Evolutionary conservation across 2,888 invertebrate species (phyloP), one percentile per base, ranked within the genome.

Genomic region (Rhingia campestris): DNA sequence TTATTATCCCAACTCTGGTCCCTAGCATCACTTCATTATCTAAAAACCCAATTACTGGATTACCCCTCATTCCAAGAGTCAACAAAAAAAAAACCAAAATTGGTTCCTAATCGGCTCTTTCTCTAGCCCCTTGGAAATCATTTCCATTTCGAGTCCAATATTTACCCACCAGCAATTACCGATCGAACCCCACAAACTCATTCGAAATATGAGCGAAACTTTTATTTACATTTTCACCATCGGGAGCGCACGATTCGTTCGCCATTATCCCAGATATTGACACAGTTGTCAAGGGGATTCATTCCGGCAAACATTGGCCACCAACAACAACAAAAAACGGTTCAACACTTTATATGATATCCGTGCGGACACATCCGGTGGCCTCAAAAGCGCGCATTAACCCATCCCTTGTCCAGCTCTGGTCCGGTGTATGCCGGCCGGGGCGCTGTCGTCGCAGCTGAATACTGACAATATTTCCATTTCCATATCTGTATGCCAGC

Each of bases 181-280:
- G 47, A 74, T 59, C 51, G 53, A 61, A 75, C 37, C 47, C 53
- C 67, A 14, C 49, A 6, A 6, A 22, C 4, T 45, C 10, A 45
- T 7, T 14, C 14, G 22, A 10, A 49, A 49, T 14, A 49, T 7
- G 22, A 22, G n/a, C 12, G 14, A 49, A 49, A 49, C 12, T 49
- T 49, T 59, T 59, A 67, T 75, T 75, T 75, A 58, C 53, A 61
- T 67, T 67, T 22, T 67, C 9, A 22, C 75, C 75, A 59, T 59
- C 41, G 67, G 51, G 22, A 22, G 22, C 43, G 59, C 49, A 43
- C 45, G 12, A 6, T 14, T 59, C 39, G 58, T 32, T n/a, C 9
- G 33, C 64, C 39, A 64, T 64, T 56, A 74, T 74, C 56, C 63
- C 22, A 54, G 43, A 63, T 39, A 73, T 73, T 64, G 54, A 45